These are phyloP conservation scores for Phengaris arion DNA, from an alignment of 2,888 invertebrate species.

Conservation along the genomic window DNA sequence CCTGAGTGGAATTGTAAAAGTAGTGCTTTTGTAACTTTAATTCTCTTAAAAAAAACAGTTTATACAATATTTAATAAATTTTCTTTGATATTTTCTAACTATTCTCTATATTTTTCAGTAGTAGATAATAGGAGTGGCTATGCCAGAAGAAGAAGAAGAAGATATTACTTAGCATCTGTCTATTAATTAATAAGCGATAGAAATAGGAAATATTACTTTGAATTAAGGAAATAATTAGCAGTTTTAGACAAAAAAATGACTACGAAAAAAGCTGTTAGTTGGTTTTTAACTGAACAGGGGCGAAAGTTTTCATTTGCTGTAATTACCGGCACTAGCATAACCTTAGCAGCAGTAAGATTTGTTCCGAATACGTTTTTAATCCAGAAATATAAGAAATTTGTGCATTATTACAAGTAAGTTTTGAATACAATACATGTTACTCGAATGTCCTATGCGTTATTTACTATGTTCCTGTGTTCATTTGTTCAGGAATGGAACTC, in stretches of 20 bases:
- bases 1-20: no score
- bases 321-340: slow-evolving; percentile 66
- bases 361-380: slow-evolving; percentile 82
- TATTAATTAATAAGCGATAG: no score
- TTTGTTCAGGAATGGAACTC: slow-evolving; percentile 78
- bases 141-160: no score
- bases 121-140: no score
- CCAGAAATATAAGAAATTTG: slow-evolving; percentile 80
- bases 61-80: no score
- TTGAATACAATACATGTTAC: slow-evolving; percentile 32
- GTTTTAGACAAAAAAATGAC: slow-evolving; percentile 47
- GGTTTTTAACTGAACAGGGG: slow-evolving; percentile 79
- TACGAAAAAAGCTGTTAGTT: slow-evolving; percentile 58
- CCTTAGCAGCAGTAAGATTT: slow-evolving; percentile 74
- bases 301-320: slow-evolving; percentile 71
- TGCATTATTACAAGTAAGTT: slow-evolving; percentile 81
- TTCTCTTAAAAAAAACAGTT: no score
- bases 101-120: no score
- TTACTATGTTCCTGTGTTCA: slow-evolving; percentile 24
- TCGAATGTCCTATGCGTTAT: slow-evolving; percentile 10
- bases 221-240: no score
- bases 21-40: no score
- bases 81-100: no score
- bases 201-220: no score
- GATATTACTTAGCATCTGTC: no score